A percentile compares a stretch with the other conserved stretches of the same genome.
phyloP scores from a whole-genome alignment of 92 coral and sea anemone species.

The Porites divaricata region DNA sequence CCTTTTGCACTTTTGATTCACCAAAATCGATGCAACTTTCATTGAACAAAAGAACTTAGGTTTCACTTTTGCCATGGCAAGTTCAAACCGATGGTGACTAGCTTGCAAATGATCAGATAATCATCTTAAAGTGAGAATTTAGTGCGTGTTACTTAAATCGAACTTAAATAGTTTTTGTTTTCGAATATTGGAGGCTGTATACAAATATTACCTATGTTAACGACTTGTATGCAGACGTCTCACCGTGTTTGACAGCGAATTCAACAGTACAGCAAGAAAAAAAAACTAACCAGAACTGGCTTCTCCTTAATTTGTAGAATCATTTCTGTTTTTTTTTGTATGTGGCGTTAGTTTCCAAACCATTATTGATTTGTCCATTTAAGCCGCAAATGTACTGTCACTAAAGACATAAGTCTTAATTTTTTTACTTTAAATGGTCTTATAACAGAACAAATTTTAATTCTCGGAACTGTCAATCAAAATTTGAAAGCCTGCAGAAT shows the following conservation, averaged over 20 bases:
- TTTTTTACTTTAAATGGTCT: slow-evolving; percentile 2
- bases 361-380: neutral
- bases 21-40: neutral
- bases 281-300: neutral
- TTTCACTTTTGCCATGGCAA: no score
- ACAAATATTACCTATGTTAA: slow-evolving; percentile 19
- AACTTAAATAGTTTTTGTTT: slow-evolving; percentile 4
- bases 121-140: slow-evolving; percentile 5
- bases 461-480: slow-evolving; percentile 15
- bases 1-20: neutral
- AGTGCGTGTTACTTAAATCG: neutral
- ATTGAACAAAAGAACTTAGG: no score
- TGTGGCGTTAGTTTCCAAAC: slow-evolving; percentile 1
- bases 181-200: slow-evolving; percentile 7
- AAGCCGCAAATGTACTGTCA: neutral
- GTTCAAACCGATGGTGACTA: no score
- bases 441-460: slow-evolving; percentile 22
- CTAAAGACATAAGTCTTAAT: neutral
- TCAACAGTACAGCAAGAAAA: neutral
- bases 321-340: neutral
- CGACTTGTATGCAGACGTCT: neutral
- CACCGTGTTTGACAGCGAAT: neutral
- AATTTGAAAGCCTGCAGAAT: neutral
- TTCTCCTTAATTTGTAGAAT: neutral
- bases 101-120: neutral